A percentile compares a stretch with the other conserved stretches of the same genome.
These are phyloP conservation scores for Tachina lurida DNA, from an alignment of 2,888 invertebrate genomes.

Conservation along the genomic window DNA sequence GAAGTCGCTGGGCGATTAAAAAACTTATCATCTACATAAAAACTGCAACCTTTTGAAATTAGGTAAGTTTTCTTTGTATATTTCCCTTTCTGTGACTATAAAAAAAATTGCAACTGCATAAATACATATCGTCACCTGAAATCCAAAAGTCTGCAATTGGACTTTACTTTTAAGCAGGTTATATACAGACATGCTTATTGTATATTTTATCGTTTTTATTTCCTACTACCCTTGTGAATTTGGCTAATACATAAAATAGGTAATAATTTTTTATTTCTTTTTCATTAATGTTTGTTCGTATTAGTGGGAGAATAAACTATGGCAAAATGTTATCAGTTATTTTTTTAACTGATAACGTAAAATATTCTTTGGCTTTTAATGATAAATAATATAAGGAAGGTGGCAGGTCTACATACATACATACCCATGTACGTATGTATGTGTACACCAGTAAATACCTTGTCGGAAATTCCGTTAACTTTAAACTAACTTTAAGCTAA, in stretches of 20 bases:
- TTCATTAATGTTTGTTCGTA: neutral
- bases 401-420: neutral
- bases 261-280: neutral
- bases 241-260: too few relatives aligned
- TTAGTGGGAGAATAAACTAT: neutral
- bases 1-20: constrained; percentile 69
- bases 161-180: too few relatives aligned
- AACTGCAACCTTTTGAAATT: constrained; percentile 26
- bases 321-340: constrained; percentile 29
- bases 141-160: too few relatives aligned
- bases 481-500: too few relatives aligned
- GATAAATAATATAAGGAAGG: neutral
- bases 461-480: too few relatives aligned
- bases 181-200: too few relatives aligned
- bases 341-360: constrained; percentile 32
- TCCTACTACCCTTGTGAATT: too few relatives aligned
- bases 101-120: neutral
- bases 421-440: neutral
- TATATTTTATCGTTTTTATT: too few relatives aligned
- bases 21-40: constrained; percentile 20
- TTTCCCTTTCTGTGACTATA: neutral
- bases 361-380: constrained; percentile 1
- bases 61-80: constrained; percentile 49
- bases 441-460: neutral
- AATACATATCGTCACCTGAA: neutral